phyloP scores from a whole-genome alignment of 2,113 vertebrate species.

The Cyanoramphus novaezelandiae region DNA sequence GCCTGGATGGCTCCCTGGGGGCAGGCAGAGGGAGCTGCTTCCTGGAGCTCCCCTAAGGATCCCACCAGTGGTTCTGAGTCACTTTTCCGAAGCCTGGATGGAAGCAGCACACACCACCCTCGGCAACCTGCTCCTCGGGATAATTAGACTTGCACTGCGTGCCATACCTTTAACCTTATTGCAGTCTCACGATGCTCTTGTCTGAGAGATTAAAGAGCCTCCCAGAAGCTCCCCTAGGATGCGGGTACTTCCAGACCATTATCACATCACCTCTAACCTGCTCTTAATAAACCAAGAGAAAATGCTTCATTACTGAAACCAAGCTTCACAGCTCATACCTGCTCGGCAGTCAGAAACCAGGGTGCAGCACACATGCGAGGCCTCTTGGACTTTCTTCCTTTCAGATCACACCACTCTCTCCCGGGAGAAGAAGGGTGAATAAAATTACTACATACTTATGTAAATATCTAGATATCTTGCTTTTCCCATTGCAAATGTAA shows the following conservation, averaged over 20 bases:
- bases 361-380: fast-evolving
- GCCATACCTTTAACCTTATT: background rate
- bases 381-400: background rate
- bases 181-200: background rate
- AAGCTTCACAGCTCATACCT: background rate
- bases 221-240: background rate
- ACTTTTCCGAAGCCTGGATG: background rate
- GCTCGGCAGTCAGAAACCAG: background rate
- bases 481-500: background rate
- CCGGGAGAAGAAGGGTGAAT: background rate
- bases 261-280: slow-evolving; percentile 12
- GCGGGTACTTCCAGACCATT: background rate
- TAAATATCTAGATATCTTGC: background rate
- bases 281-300: background rate
- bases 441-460: background rate
- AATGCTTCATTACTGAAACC: background rate
- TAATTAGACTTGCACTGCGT: background rate
- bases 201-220: background rate
- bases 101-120: background rate
- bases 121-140: background rate
- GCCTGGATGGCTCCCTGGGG: background rate
- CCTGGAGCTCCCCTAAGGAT: background rate
- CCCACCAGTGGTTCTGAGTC: background rate
- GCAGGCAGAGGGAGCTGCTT: background rate
- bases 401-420: background rate